These are phyloP conservation scores for Zaprionus bogoriensis DNA, from an alignment of 2,888 invertebrate genomes.

Conservation along the genomic window DNA sequence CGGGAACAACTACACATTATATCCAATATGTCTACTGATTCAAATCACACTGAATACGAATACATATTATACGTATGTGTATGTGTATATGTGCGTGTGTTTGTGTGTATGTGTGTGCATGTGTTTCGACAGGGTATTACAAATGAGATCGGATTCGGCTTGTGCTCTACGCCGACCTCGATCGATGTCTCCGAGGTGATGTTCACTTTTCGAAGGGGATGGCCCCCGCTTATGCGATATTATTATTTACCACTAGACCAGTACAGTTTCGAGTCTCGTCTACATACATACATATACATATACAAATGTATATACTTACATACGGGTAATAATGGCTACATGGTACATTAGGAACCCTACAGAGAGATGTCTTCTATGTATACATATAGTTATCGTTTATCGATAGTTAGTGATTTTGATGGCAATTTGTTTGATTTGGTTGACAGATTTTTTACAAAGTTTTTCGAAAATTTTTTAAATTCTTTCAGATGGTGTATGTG, in stretches of 20 bases:
- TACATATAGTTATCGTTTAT: constrained; percentile 33
- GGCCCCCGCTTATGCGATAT: neutral
- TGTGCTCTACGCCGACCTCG: neutral
- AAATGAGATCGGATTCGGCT: constrained; percentile 15
- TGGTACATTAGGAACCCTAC: constrained; percentile 26
- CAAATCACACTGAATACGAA: constrained; percentile 67
- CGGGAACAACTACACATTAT: constrained; percentile 36
- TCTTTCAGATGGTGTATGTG: constrained; percentile 8
- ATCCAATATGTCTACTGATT: constrained; percentile 46
- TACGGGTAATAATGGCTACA: constrained; percentile 12
- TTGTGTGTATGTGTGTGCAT: constrained; percentile 3
- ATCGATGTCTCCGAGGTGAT: neutral
- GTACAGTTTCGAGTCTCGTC: neutral
- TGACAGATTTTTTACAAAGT: constrained; percentile 21
- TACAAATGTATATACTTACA: constrained; percentile 22
- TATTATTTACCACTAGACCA: neutral
- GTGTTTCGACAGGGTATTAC: constrained; percentile 6
- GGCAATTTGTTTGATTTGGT: constrained; percentile 12
- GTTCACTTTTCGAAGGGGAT: neutral
- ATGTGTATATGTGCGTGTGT: constrained; percentile 1
- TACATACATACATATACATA: constrained; percentile 16
- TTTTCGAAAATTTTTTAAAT: constrained; percentile 10
- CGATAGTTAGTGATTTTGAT: constrained; percentile 16
- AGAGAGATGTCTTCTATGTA: constrained; percentile 1
- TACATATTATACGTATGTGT: constrained; percentile 17